These are phyloP conservation scores for Ranitomeya variabilis DNA, from an alignment of 2,113 vertebrate genomes.

Conservation along the genomic window DNA sequence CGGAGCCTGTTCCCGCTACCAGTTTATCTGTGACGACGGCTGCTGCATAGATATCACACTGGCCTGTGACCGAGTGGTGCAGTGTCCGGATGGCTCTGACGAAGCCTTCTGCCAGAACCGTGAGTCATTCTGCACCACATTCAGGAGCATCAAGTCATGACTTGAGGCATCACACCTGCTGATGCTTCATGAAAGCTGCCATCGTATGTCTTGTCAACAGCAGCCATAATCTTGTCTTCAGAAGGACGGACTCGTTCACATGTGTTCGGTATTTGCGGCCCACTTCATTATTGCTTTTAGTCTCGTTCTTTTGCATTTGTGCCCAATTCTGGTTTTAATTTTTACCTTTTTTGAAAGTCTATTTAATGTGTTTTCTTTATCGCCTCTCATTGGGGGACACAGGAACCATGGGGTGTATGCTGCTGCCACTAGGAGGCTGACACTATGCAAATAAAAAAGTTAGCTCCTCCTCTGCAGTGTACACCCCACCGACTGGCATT, in stretches of 20 bases:
- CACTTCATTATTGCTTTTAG: too few species aligned
- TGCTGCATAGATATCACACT: conserved; percentile 94
- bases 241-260: not conserved
- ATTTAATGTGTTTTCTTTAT: too few species aligned
- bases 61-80: conserved; percentile 87
- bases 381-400: too few species aligned
- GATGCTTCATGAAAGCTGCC: not conserved
- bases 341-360: too few species aligned
- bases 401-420: too few species aligned
- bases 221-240: not conserved
- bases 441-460: too few species aligned
- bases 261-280: not conserved
- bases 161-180: not conserved
- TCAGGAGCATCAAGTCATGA: not conserved
- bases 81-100: conserved; percentile 91
- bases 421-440: too few species aligned
- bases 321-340: too few species aligned
- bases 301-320: too few species aligned
- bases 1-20: conserved; percentile 85
- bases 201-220: not conserved
- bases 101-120: conserved; percentile 91
- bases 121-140: conserved; percentile 65
- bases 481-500: too few species aligned
- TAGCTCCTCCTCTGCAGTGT: too few species aligned
- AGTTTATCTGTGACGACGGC: conserved; percentile 92